Base-by-base conservation (phyloP, 2,888 invertebrate species). In the Tinea pellionella region DNA sequence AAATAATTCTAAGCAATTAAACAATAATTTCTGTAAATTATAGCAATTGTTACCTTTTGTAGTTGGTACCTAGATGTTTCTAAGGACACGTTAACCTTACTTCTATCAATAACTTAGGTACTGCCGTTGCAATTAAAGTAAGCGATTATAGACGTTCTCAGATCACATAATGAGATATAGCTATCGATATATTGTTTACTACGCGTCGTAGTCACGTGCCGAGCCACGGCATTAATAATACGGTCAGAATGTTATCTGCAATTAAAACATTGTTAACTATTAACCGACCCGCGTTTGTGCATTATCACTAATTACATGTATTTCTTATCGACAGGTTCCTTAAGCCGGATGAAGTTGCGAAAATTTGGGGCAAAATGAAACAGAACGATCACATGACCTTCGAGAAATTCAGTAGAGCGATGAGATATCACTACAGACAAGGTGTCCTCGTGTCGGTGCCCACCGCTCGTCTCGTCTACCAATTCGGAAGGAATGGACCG, bases 301-400 rank as follows among this genome's bases (percentile, higher is more conserved):
- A 7, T 13, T 32, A 32, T 57, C 13, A 47, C 47, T 59, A 59
- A 59, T 47, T 9, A 16, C n/a, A 32, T 64, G 61, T 67, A 61
- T 55, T 64, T 56, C 61, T 60, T 64, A 37, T 64, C 81, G 78
- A 32, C 85, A 88, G 96, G 66, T 96, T 97, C 69, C 94, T 96
- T 11, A 92, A 95, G 68, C 95, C 94, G 57, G 94, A 95, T 68
- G 92, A 93, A 71, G 94, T 96, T 3, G 96, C 96, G 0, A 91
- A 93, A 69, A 88, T 95, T 55, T 96, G 96, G 96, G 96, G 96
- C 2, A 91, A 91, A 63, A 76, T 94, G 75, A 96, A 96, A 74
- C 92, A 94, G 74, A 96, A 96, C 73, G 91, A 92, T 59, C 92
- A 92, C 73, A 97, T 97, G 96, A 96, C 94, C 47, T 97, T 96